Conservation (phyloP, 1,140 invertebrate species). For the Drosophila saltans region DNA sequence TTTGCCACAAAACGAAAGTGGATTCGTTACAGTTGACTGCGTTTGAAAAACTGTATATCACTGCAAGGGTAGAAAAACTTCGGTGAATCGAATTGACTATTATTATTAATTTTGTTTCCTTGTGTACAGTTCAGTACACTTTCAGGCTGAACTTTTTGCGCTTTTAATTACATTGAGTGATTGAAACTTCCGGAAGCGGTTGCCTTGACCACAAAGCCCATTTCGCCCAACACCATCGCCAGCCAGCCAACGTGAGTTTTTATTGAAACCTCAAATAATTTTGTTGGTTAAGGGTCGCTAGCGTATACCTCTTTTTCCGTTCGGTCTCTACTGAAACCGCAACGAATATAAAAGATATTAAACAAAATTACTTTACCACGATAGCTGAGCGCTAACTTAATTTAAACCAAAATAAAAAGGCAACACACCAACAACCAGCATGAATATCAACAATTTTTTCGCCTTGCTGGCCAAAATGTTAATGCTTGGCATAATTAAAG, state of each 20-base stretch:
- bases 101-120: slow-evolving; percentile 11
- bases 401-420: slow-evolving; percentile 34
- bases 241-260: slow-evolving; percentile 23
- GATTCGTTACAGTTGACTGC: not conserved
- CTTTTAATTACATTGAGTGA: slow-evolving; percentile 66
- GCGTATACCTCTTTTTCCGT: not conserved
- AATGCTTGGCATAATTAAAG: slow-evolving; percentile 71
- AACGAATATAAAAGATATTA: slow-evolving; percentile 48
- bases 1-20: not conserved
- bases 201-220: slow-evolving; percentile 22
- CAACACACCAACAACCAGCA: not conserved
- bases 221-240: slow-evolving; percentile 18
- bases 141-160: slow-evolving; percentile 27
- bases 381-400: slow-evolving; percentile 59
- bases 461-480: slow-evolving; percentile 67
- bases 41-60: not conserved
- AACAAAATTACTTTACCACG: slow-evolving; percentile 47
- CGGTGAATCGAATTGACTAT: not conserved
- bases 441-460: slow-evolving; percentile 46
- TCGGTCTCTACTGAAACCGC: not conserved
- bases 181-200: slow-evolving; percentile 39
- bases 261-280: slow-evolving; percentile 54
- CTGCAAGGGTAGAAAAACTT: slow-evolving; percentile 7
- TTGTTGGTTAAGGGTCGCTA: slow-evolving; percentile 8
- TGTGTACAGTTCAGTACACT: slow-evolving; percentile 14